Conservation (phyloP, 1,140 invertebrate species). For the Homarus americanus region DNA sequence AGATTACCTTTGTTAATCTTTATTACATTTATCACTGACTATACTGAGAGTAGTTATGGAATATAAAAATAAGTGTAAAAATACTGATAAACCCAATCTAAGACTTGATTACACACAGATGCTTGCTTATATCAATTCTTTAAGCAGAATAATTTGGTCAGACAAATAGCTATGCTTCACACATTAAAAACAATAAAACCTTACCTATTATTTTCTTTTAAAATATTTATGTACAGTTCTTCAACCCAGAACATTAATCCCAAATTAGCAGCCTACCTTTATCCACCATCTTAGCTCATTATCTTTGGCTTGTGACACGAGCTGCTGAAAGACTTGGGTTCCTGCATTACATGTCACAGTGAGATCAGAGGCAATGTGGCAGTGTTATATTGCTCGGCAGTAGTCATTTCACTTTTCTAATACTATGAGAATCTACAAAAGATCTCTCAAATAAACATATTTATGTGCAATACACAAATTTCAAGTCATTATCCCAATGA, state of each 20-base stretch:
- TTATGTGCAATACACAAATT: not conserved
- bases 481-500: not conserved
- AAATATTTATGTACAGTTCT: not conserved
- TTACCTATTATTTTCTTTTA: not conserved
- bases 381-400: constrained; percentile 34
- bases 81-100: no score
- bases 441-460: not conserved
- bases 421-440: constrained; percentile 28
- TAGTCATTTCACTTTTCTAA: not conserved
- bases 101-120: no score
- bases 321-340: constrained; percentile 43
- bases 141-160: no score
- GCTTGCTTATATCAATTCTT: no score
- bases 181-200: not conserved
- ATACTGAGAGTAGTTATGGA: no score
- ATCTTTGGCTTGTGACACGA: constrained; percentile 48
- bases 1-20: no score
- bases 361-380: constrained; percentile 63
- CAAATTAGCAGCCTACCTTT: constrained; percentile 10
- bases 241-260: not conserved
- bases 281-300: constrained; percentile 7
- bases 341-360: constrained; percentile 43
- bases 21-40: no score
- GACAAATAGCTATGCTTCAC: not conserved
- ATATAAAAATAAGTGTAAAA: no score